Conservation (phyloP, 1,140 invertebrate species). For the Papilio glaucus region DNA sequence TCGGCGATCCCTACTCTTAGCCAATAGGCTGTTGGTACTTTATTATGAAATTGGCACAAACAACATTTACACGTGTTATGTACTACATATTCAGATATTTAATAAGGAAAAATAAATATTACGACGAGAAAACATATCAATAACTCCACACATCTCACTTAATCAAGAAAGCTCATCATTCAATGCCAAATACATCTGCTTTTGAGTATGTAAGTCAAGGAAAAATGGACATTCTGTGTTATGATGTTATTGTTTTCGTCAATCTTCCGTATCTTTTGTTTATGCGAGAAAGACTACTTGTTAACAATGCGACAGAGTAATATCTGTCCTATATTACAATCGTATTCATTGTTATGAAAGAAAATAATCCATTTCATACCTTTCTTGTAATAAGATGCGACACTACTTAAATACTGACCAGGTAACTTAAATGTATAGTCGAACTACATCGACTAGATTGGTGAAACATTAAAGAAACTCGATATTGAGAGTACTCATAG, state of each 20-base stretch:
- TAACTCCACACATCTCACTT: background rate
- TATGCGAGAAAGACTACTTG: background rate
- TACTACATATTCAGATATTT: no score
- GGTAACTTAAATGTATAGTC: background rate
- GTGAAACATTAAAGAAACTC: no score
- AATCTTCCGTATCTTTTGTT: slow-evolving; percentile 11
- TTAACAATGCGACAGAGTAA: background rate
- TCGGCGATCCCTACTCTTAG: no score
- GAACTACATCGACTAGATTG: no score
- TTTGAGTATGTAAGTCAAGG: background rate
- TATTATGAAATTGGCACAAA: no score
- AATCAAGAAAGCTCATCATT: background rate
- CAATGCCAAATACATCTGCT: slow-evolving; percentile 19
- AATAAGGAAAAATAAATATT: background rate
- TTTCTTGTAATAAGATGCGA: background rate
- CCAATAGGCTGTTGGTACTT: no score
- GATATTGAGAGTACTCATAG: no score
- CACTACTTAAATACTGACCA: background rate
- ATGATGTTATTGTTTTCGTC: slow-evolving; percentile 15
- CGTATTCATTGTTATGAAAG: background rate
- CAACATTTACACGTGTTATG: no score
- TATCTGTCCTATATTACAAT: background rate
- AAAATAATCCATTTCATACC: background rate
- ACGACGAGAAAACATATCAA: background rate
- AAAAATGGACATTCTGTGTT: background rate